These are phyloP conservation scores for Podarcis muralis DNA, from an alignment of 2,113 vertebrate genomes.

Conservation along the genomic window DNA sequence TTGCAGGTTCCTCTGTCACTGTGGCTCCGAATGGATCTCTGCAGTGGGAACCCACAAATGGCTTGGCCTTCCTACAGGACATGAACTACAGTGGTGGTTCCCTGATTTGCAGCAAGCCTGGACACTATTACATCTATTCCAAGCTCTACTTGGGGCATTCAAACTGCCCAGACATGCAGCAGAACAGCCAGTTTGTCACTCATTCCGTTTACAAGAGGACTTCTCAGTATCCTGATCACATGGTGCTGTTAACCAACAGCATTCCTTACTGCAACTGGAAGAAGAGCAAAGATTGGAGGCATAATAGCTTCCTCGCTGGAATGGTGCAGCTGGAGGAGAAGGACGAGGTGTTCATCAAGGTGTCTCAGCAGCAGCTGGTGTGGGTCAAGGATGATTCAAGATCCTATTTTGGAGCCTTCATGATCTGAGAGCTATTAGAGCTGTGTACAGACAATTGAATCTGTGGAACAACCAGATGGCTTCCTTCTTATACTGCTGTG, in stretches of 20 bases:
- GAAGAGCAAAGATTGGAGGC: neutral
- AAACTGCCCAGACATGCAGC: neutral
- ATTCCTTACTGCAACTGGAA: conserved; percentile 20
- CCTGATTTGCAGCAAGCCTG: conserved; percentile 71
- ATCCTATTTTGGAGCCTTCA: conserved; percentile 83
- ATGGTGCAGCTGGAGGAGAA: conserved; percentile 74
- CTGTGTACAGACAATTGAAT: neutral
- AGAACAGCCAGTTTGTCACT: neutral
- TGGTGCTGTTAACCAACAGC: conserved; percentile 71
- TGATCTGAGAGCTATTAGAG: conserved; percentile 72
- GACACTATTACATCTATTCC: conserved; percentile 85
- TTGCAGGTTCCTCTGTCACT: conserved; percentile 49
- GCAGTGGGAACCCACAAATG: conserved; percentile 70
- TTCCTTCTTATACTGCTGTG: neutral
- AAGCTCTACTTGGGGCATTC: conserved; percentile 72
- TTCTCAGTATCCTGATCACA: conserved; percentile 37
- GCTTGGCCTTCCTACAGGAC: conserved; percentile 66
- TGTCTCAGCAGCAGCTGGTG: conserved; percentile 60
- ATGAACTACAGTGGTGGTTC: conserved; percentile 69
- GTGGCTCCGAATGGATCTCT: conserved; percentile 22
- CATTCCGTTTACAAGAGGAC: conserved; percentile 71
- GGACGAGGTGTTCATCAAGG: conserved; percentile 77
- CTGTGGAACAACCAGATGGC: neutral
- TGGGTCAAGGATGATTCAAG: conserved; percentile 26
- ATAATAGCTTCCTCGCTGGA: conserved; percentile 82